Conservation (phyloP, 1,140 invertebrate genomes). For the Tetramorium parvispinum region DNA sequence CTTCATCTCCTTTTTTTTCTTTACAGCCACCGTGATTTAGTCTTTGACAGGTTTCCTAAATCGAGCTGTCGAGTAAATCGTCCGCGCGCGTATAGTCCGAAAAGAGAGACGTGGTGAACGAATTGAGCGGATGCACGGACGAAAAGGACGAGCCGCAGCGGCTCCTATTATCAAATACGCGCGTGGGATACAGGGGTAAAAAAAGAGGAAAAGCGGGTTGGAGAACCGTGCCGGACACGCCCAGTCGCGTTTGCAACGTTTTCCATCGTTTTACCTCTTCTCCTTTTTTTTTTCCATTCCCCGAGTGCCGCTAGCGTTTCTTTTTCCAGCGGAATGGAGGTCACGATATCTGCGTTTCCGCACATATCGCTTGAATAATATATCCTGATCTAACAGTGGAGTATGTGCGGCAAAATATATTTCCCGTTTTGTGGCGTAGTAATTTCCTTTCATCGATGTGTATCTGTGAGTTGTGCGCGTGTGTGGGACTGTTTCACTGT, state of each 20-base stretch:
- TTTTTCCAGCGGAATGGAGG: conserved; percentile 37
- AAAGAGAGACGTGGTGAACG: not conserved
- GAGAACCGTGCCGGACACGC: conserved; percentile 41
- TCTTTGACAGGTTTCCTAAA: conserved; percentile 60
- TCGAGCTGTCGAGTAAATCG: conserved; percentile 30
- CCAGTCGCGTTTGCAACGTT: conserved; percentile 57
- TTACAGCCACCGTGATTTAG: conserved; percentile 1
- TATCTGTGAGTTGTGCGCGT: not conserved
- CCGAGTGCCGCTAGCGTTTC: conserved; percentile 30
- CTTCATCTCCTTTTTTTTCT: not conserved
- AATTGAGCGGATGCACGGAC: conserved; percentile 22
- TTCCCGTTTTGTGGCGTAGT: conserved; percentile 31
- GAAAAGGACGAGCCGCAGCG: not conserved
- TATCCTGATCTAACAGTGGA: conserved; percentile 50
- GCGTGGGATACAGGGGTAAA: not conserved
- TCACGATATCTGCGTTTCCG: conserved; percentile 59
- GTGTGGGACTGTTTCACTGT: not conserved
- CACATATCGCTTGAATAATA: conserved; percentile 58
- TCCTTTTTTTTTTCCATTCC: conserved; percentile 15
- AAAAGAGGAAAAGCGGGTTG: conserved; percentile 24
- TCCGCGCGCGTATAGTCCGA: conserved; percentile 11
- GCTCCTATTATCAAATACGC: conserved; percentile 57
- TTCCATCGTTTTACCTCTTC: conserved; percentile 28
- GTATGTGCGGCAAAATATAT: conserved; percentile 37
- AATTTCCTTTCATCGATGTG: conserved; percentile 48